phyloP scores from a whole-genome alignment of 2,888 invertebrate species.

The Scrobipalpa costella region DNA sequence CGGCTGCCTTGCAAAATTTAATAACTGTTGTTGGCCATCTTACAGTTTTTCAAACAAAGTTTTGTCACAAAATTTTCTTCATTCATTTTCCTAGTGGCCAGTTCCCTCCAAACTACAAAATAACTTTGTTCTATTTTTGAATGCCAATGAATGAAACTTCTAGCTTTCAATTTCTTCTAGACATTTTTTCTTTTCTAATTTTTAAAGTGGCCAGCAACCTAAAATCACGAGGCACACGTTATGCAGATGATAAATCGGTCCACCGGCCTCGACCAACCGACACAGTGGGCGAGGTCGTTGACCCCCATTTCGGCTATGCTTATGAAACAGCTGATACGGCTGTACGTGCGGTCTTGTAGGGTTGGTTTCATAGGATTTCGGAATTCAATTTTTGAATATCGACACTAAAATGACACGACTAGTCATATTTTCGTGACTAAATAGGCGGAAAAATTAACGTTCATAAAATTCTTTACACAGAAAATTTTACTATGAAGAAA shows the following conservation, averaged over 20 bases:
- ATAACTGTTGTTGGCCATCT: too few relatives aligned
- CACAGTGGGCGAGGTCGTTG: constrained; percentile 70
- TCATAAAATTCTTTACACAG: too few relatives aligned
- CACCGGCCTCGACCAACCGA: constrained; percentile 76
- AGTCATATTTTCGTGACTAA: too few relatives aligned
- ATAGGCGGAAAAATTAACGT: too few relatives aligned
- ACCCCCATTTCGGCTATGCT: constrained; percentile 63
- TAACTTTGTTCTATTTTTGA: too few relatives aligned
- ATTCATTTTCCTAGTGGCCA: neutral
- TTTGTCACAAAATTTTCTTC: neutral
- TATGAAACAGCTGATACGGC: constrained; percentile 52
- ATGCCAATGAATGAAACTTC: too few relatives aligned
- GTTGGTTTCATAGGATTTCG: neutral
- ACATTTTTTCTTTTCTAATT: neutral
- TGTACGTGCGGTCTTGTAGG: neutral
- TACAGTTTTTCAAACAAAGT: neutral
- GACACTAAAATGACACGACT: neutral
- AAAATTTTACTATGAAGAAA: too few relatives aligned
- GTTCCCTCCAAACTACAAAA: constrained; percentile 3
- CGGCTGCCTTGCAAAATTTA: too few relatives aligned
- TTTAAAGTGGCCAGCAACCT: neutral
- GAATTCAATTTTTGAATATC: neutral
- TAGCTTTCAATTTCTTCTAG: too few relatives aligned
- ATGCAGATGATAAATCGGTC: constrained; percentile 62
- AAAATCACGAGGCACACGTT: constrained; percentile 31